Percentiles rank a stretch among this genome's conserved stretches.
phyloP scores from a whole-genome alignment of 35 echinoderm and acorn worm genomes.

The Lytechinus variegatus region DNA sequence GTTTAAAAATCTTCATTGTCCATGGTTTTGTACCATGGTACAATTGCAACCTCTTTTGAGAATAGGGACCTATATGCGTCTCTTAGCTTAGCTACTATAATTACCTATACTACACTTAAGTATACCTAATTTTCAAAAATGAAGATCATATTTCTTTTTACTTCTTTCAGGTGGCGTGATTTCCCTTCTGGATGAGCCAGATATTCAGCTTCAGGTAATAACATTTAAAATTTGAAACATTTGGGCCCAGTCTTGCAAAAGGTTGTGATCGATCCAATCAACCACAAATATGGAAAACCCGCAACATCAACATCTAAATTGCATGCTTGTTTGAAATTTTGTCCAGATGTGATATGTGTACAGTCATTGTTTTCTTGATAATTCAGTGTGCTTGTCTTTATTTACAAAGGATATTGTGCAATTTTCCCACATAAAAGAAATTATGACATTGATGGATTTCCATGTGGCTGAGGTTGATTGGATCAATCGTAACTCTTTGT shows the following conservation, averaged over 20 bases:
- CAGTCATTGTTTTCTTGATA: background rate
- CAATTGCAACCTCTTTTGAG: background rate
- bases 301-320: no score
- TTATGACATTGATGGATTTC: no score
- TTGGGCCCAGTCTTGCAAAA: no score
- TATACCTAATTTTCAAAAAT: background rate
- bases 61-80: background rate
- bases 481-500: no score
- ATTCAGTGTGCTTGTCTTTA: background rate
- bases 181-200: constrained; percentile 89
- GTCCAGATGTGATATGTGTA: background rate
- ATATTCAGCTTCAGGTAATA: constrained; percentile 79
- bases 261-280: no score
- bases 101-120: background rate
- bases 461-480: no score
- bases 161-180: constrained; percentile 82
- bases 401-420: background rate
- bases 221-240: background rate
- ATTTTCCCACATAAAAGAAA: no score
- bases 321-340: no score
- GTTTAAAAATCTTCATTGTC: background rate
- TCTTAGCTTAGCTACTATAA: background rate
- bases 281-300: background rate
- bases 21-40: background rate
- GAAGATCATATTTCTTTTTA: background rate